Base-by-base conservation (phyloP, 2,888 invertebrate genomes). In the Mechanitis messenoides region DNA sequence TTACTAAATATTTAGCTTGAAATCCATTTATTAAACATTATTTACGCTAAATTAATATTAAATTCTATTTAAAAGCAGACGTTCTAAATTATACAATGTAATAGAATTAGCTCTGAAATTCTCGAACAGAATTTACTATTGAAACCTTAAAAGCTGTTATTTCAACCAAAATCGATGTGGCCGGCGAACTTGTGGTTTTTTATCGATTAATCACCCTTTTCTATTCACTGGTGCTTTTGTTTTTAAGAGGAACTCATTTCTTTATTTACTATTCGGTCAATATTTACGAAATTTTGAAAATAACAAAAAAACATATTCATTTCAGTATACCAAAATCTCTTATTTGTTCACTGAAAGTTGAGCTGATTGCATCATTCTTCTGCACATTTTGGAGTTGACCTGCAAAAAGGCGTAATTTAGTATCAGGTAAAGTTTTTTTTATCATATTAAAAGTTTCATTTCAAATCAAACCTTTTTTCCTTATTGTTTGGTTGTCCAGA, bases 271-370 rank as follows among this genome's bases (percentile, higher is more conserved):
- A 20, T 12, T 20, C 20, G 20, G 20, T 20, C 20, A 20, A 20
- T 20, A 20, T 20, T 20, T 20, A 20, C 20, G 20, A 20, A 20
- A 20, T 20, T 20, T 20, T 20, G 20, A 20, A 20, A 20, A 20
- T 20, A 20, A 20, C 20, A 20, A 2, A 45, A 42, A 9, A 9
- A 9, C 6, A 11, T 33, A 33, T 42, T 42, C 42, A n/a, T 56
- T 47, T 45, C 58, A 45, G 20, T 56, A n/a, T 78, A 89, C 89
- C 89, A 71, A 84, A 87, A 69, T 84, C 86, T 72, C 84, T 80
- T 70, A 86, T 85, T 74, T 87, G 89, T 72, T 84, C 89, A 59
- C 84, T 87, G 68, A 87, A 87, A 72, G 88, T 88, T n/a, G 89
- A 89, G 71, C 83, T 87, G 70, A 88, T 75, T 58, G 86, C 89